Evolutionary conservation across 2,113 vertebrate species (phyloP), one percentile per base, ranked within the genome.

Genomic region (Trochalopteron elliotii): DNA sequence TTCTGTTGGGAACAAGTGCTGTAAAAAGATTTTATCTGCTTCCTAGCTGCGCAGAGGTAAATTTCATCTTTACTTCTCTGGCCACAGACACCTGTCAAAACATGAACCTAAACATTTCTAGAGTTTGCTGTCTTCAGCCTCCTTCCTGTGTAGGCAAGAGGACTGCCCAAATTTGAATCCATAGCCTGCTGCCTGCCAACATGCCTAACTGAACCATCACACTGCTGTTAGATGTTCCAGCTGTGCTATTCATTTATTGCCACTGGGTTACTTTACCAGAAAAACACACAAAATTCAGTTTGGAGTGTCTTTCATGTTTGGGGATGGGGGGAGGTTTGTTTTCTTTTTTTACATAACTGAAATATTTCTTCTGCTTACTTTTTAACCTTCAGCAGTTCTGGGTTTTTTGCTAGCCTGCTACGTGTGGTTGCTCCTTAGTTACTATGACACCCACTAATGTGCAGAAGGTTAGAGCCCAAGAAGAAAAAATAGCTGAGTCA

Each of bases 401-500:
- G 7, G 1, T 33, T 86, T 79, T 89, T 95, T 94, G 31, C 53
- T 83, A 94, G 65, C 42, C 57, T 91, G 4, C 50, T 77, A 39
- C 0, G 0, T 47, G 42, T 44, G 57, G 67, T 37, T 93, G 42
- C 44, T 94, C 75, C 79, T 90, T 83, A 75, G 89, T 93, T 91
- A 89, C 89, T 49, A 69, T 94, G 90, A 90, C 69, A 94, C 15
- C 47, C 68, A 65, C 35, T 92, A 81, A 57, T 39, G 22, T 87
- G 88, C 75, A 60, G 63, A 91, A 94, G 45, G 84, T 78, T 49
- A 71, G n/a, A 89, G 52, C 56, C 47, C 86, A 94, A 71, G 83
- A 92, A 78, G 40, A 95, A 53, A 84, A 83, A 94, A 91, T 30
- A 93, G 39, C 31, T 15, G n/a, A 86, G 56, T 68, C 83, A 87